Evolutionary conservation across 2,113 vertebrate species (phyloP).

Genomic region (Syngnathoides biaculeatus): DNA sequence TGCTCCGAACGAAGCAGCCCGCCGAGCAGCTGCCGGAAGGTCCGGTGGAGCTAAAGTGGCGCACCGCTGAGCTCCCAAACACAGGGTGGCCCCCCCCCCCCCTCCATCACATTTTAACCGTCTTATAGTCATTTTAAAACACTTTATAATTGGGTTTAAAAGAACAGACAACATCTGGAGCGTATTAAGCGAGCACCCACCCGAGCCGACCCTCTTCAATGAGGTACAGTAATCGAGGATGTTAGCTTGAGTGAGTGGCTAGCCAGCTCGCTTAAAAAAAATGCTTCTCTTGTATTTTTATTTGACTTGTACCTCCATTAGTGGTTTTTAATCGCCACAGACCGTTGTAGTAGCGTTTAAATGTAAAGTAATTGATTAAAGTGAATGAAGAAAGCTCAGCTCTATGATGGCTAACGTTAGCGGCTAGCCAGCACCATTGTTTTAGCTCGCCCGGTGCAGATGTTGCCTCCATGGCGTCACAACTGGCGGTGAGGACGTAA

Average conservation of each 20-base stretch:
- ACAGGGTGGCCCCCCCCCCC: not conserved
- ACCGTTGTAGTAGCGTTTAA: not conserved
- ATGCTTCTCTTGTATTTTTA: not conserved
- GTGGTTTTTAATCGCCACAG: not conserved
- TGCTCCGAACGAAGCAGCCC: not conserved
- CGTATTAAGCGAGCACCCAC: not conserved
- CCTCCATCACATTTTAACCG: not conserved
- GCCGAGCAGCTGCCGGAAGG: not conserved
- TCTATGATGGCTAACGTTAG: conserved; percentile 6
- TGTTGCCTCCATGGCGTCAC: not conserved
- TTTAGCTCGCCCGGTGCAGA: conserved; percentile 23
- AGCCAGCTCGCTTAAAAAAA: not conserved
- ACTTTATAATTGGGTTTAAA: not conserved
- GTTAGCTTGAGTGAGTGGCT: not conserved
- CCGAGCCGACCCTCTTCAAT: not conserved
- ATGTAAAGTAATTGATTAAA: not conserved
- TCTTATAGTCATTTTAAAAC: not conserved
- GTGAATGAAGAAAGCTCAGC: no score
- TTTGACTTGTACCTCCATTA: no score
- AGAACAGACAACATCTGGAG: not conserved
- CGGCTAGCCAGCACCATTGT: conserved; percentile 46
- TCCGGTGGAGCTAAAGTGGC: no score
- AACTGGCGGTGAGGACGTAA: not conserved
- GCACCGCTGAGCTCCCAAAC: not conserved
- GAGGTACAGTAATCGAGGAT: not conserved